Evolutionary conservation across 2,888 invertebrate species (phyloP), one percentile per base, ranked within the genome.

Genomic region (Drosophila percnosoma): DNA sequence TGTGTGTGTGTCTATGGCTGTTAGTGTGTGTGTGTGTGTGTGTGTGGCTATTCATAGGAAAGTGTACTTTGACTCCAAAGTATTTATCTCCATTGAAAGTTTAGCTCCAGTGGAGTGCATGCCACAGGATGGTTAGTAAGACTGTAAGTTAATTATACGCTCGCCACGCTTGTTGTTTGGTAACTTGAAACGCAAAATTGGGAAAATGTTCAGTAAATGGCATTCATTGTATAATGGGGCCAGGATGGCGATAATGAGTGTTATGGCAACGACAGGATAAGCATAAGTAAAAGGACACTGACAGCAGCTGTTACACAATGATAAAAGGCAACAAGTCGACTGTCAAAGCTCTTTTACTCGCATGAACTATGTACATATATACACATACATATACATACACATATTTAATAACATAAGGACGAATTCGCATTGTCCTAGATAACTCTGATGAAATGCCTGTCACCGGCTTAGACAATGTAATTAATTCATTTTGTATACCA

Each of bases 61-160:
- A 54, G 61, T 42, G 60, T 54, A 40, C 49, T 51, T 27, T 38
- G 58, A 70, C 36, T 63, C 45, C 48, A 73, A 73, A 65, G 68
- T 77, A 77, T 73, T 68, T 66, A 65, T 52, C 42, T 60, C 62
- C n/a, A 73, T 59, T 49, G 65, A 63, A 75, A 69, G 58, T 51
- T 51, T 61, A 24, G 58, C 42, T 38, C 27, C 45, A 48, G 51
- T n/a, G 66, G 31, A 36, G 24, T 27, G 45, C 52, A 27, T 45
- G 27, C 58, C 60, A 45, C 38, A 48, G 34, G 29, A 63, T 53
- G 61, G 58, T 67, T 60, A 72, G 84, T 75, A 83, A 86, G 79
- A 74, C 73, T 71, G 71, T 83, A 86, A 84, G 79, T 86, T 86
- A 86, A 84, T 84, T 83, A 83, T 80, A 61, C 59, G 68, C 71